Base-by-base conservation (phyloP, 2,888 invertebrate genomes). In the Polymixis lichenea region DNA sequence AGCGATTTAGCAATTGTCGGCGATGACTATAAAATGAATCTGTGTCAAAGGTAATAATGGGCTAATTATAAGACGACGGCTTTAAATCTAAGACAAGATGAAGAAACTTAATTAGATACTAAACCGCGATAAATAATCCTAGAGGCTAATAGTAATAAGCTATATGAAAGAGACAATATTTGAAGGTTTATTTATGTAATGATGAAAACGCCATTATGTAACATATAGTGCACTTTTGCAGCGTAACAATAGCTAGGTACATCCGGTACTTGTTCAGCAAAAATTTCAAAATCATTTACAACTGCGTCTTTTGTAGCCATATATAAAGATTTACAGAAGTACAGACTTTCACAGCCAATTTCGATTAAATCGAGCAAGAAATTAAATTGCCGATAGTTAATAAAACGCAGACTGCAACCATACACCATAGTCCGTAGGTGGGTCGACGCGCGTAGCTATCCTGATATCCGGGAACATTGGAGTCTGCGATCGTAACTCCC, bases 1-100 rank as follows among this genome's bases (percentile, higher is more conserved):
- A 85, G 87, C 91, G 92, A 92, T 93, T 93, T 91, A 91, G 87
- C 86, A 90, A 91, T 93, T 90, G 89, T 83, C 78, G 74, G 67
- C 73, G 64, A 76, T 83, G 83, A 88, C 82, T 84, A 88, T 86
- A 84, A 84, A 89, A 74, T 80, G 64, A 87, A 91, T 91, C 90
- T 88, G 87, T 90, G 89, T 89, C 86, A 80, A 75, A 87, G 71
- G 76, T 83, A 86, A 82, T 84, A 74, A 77, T 71, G 61, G 73
- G 67, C 38, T 78, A 74, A 77, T 78, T 58, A 75, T 58, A 62
- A 56, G 25, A 68, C 13, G 32, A 76, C 32, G 58, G 62, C 46
- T 66, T 67, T 58, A 74, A 68, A 58, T 53, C 11, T 51, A 15
- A 69, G n/a, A 22, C 9, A 25, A 3, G 22, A 49, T 46, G 38